A percentile compares a stretch with the other conserved stretches of the same genome.
Evolutionary conservation across 2,888 invertebrate species (phyloP).

Genomic region (Blera fallax): DNA sequence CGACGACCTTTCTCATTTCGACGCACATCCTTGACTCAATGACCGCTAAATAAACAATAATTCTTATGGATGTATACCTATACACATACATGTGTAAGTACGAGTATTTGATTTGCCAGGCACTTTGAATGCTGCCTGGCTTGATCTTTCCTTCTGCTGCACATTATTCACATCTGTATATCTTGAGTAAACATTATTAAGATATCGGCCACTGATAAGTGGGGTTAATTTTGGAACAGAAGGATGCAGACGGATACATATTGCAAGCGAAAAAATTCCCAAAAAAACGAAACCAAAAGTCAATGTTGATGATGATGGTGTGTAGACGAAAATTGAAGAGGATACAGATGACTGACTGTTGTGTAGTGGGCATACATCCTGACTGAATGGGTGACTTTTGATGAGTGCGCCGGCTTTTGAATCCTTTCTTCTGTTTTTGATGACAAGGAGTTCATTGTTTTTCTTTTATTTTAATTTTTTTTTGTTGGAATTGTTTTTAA

Average conservation of each 20-base stretch:
- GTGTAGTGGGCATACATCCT: constrained; percentile 64
- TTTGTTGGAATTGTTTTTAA: not conserved
- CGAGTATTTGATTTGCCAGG: not conserved
- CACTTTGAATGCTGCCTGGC: constrained; percentile 9
- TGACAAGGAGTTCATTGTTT: constrained; percentile 47
- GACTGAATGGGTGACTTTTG: constrained; percentile 31
- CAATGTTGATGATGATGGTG: constrained; percentile 14
- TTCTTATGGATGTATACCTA: not conserved
- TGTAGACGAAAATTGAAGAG: constrained; percentile 54
- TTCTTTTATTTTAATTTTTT: not conserved
- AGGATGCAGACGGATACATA: constrained; percentile 30
- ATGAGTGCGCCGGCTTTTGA: constrained; percentile 7
- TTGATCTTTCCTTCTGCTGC: constrained; percentile 24
- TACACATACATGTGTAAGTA: not conserved
- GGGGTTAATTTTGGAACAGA: constrained; percentile 61
- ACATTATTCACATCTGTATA: constrained; percentile 63
- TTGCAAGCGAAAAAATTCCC: constrained; percentile 7
- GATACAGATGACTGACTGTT: constrained; percentile 69
- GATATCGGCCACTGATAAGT: constrained; percentile 68
- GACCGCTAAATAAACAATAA: constrained; percentile 50
- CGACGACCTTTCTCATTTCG: constrained; percentile 7
- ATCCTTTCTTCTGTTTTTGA: constrained; percentile 21
- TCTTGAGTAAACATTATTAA: constrained; percentile 62
- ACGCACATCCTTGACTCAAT: constrained; percentile 43
- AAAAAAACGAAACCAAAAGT: constrained; percentile 31